These are phyloP conservation scores for Venusia cambrica DNA, from an alignment of 2,888 invertebrate genomes.

Conservation along the genomic window DNA sequence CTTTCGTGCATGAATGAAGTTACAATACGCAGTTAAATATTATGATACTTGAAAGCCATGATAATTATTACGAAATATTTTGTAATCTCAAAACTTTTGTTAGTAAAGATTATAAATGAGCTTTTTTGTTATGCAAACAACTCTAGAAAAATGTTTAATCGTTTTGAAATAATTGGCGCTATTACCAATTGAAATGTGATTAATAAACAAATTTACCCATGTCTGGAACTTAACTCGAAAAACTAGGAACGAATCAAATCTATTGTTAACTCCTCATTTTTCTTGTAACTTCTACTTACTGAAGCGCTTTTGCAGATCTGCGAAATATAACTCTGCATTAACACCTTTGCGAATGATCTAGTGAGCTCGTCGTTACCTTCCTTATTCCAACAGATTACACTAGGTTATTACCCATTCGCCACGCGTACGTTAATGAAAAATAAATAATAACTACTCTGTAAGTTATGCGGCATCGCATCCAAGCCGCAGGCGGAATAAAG, in stretches of 20 bases:
- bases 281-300: too few species aligned
- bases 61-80: slow-evolving; percentile 25
- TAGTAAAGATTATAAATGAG: slow-evolving; percentile 15
- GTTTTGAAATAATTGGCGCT: too few species aligned
- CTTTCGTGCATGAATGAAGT: slow-evolving; percentile 29
- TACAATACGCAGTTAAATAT: slow-evolving; percentile 31
- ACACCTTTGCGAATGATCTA: slow-evolving; percentile 3
- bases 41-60: slow-evolving; percentile 21
- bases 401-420: slow-evolving; percentile 24
- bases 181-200: too few species aligned
- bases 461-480: slow-evolving; percentile 14
- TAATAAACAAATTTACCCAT: too few species aligned
- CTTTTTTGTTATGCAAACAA: slow-evolving; percentile 10
- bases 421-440: slow-evolving; percentile 24
- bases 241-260: too few species aligned
- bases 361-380: slow-evolving; percentile 7
- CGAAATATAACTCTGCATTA: background rate
- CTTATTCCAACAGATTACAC: slow-evolving; percentile 15
- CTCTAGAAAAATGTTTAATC: too few species aligned
- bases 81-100: slow-evolving; percentile 13
- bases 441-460: slow-evolving; percentile 28
- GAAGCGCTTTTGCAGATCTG: too few species aligned
- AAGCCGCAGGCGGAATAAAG: slow-evolving; percentile 9
- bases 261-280: too few species aligned
- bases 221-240: too few species aligned